phyloP scores from a whole-genome alignment of 1,140 invertebrate species.

The Chlorops oryzae region DNA sequence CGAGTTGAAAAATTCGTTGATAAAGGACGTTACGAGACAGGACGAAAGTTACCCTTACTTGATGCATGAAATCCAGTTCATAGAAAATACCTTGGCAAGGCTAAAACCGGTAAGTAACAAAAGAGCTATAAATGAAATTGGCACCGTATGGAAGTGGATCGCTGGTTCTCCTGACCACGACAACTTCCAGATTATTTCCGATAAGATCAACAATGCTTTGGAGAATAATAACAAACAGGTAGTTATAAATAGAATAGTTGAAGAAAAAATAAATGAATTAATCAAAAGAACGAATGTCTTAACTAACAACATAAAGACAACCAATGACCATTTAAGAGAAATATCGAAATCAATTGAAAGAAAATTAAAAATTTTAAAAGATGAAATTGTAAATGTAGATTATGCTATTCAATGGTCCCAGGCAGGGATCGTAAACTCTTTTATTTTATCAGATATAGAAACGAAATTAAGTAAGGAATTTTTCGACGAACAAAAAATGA shows the following conservation, averaged over 20 bases:
- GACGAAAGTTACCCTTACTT: too few species aligned
- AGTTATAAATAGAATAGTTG: constrained; percentile 11
- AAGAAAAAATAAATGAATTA: constrained; percentile 4
- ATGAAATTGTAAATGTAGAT: constrained; percentile 8
- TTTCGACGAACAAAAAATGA: constrained; percentile 4
- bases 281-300: constrained; percentile 4
- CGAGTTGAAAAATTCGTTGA: too few species aligned
- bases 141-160: constrained; percentile 12
- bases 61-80: too few species aligned
- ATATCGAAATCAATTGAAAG: neutral
- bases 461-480: neutral
- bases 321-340: neutral
- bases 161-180: constrained; percentile 8
- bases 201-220: constrained; percentile 10
- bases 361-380: constrained; percentile 7
- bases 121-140: constrained; percentile 6
- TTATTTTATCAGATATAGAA: neutral
- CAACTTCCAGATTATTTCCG: constrained; percentile 4
- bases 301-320: neutral
- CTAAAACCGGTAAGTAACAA: too few species aligned
- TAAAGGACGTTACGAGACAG: too few species aligned
- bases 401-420: constrained; percentile 7
- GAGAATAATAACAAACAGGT: constrained; percentile 18
- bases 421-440: constrained; percentile 3
- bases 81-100: too few species aligned